A percentile compares a stretch with the other conserved stretches of the same genome.
These are phyloP conservation scores for Temnothorax ravouxi DNA, from an alignment of 2,888 invertebrate species.

Conservation along the genomic window DNA sequence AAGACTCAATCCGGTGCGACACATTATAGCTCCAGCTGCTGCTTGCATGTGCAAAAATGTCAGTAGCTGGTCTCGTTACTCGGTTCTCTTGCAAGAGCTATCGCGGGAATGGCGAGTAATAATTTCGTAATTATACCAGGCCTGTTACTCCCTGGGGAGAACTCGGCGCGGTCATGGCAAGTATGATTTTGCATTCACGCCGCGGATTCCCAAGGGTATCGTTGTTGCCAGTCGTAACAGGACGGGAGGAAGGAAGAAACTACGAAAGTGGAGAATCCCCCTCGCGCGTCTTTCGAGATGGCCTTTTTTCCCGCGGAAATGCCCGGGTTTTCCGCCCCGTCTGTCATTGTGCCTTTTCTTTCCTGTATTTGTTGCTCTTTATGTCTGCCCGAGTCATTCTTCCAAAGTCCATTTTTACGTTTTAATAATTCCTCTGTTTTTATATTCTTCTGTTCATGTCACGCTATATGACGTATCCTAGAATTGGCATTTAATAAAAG, in stretches of 20 bases:
- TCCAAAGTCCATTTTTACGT: constrained; percentile 1
- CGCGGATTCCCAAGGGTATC: constrained; percentile 59
- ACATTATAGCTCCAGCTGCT: constrained; percentile 11
- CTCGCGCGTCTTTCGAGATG: not conserved
- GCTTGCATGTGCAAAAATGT: constrained; percentile 21
- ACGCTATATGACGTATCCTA: not conserved
- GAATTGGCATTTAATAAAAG: not conserved
- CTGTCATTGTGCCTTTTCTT: constrained; percentile 13
- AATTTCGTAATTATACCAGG: constrained; percentile 51
- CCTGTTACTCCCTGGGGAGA: constrained; percentile 45
- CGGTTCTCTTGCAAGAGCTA: constrained; percentile 23
- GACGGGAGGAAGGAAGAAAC: constrained; percentile 24
- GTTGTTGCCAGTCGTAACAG: constrained; percentile 41
- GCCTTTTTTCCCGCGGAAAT: constrained; percentile 29
- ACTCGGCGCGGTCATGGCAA: constrained; percentile 43
- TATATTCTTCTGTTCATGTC: not conserved
- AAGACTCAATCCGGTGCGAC: constrained; percentile 7
- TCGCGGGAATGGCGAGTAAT: constrained; percentile 32
- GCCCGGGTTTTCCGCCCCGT: constrained; percentile 9
- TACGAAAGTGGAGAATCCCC: constrained; percentile 20
- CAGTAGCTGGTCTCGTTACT: constrained; percentile 11
- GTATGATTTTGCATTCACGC: constrained; percentile 68
- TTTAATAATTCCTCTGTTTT: not conserved
- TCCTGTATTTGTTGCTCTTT: constrained; percentile 12
- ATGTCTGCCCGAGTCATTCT: constrained; percentile 5